phyloP scores from a whole-genome alignment of 2,888 invertebrate genomes.

The Chrysolina haemoptera region DNA sequence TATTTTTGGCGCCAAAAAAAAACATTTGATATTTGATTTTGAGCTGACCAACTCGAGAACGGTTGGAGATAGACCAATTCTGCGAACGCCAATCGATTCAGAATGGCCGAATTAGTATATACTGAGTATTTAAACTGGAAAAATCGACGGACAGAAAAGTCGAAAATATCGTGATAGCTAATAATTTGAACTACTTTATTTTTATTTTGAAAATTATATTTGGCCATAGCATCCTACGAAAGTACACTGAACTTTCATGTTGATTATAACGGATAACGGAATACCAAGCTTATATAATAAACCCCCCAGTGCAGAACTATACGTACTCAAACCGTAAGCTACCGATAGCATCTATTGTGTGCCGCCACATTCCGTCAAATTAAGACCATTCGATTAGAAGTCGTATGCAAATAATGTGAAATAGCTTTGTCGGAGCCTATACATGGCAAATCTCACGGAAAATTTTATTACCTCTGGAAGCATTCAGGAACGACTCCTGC shows the following conservation, averaged over 20 bases:
- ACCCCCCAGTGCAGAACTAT: background rate
- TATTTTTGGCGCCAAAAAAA: too few species aligned
- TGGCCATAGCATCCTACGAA: too few species aligned
- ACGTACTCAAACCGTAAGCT: conserved; percentile 4
- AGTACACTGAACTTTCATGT: background rate
- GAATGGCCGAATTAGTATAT: too few species aligned
- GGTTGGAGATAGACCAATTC: too few species aligned
- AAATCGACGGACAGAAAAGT: too few species aligned
- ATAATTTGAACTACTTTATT: too few species aligned
- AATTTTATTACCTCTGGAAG: conserved; percentile 55
- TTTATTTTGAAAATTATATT: too few species aligned
- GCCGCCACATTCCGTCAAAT: conserved; percentile 36
- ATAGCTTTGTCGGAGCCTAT: conserved; percentile 59
- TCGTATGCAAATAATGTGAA: conserved; percentile 63
- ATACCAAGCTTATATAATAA: background rate
- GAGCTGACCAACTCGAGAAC: too few species aligned
- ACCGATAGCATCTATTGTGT: conserved; percentile 28
- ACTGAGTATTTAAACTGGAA: too few species aligned
- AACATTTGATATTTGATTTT: too few species aligned
- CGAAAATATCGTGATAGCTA: too few species aligned
- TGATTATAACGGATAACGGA: background rate
- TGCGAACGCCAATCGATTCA: too few species aligned
- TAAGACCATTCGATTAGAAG: conserved; percentile 48
- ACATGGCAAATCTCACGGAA: conserved; percentile 59
- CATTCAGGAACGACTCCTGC: conserved; percentile 42